These are phyloP conservation scores for Plotosus lineatus DNA, from an alignment of 2,113 vertebrate species.

Conservation along the genomic window DNA sequence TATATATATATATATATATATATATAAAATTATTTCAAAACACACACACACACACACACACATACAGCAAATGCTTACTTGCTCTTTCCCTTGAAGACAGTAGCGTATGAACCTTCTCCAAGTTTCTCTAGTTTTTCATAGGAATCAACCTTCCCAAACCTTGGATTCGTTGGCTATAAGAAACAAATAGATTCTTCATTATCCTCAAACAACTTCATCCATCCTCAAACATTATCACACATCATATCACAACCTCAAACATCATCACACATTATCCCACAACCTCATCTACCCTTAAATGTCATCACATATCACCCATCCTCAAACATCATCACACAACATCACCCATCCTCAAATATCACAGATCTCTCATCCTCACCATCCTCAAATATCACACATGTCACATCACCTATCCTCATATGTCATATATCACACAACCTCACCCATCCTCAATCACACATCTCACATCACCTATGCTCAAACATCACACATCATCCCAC, in stretches of 20 bases:
- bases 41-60: constrained; percentile 30
- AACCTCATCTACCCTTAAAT: not conserved
- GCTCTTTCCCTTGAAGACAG: constrained; percentile 99
- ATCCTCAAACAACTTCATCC: not conserved
- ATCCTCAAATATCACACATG: not conserved
- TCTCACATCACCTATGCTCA: not conserved
- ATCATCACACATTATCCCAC: not conserved
- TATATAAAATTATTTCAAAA: no score
- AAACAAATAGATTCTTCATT: constrained; percentile 43
- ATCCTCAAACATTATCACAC: not conserved
- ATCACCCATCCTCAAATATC: not conserved
- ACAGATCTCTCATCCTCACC: not conserved
- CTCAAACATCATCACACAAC: constrained; percentile 57
- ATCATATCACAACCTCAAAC: not conserved
- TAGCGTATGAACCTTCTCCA: constrained; percentile 96
- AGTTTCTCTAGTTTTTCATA: constrained; percentile 98
- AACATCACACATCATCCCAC: not conserved
- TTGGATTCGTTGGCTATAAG: constrained; percentile 91
- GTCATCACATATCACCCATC: not conserved
- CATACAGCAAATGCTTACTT: constrained; percentile 80
- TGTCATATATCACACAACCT: not conserved
- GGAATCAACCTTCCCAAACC: constrained; percentile 97
- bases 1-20: not conserved
- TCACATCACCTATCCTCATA: not conserved
- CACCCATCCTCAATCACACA: not conserved